Evolutionary conservation across 2,797 vertebrate species (phyloP), one percentile per base, ranked within the genome.

Genomic region (Emydoidea blandingii): DNA sequence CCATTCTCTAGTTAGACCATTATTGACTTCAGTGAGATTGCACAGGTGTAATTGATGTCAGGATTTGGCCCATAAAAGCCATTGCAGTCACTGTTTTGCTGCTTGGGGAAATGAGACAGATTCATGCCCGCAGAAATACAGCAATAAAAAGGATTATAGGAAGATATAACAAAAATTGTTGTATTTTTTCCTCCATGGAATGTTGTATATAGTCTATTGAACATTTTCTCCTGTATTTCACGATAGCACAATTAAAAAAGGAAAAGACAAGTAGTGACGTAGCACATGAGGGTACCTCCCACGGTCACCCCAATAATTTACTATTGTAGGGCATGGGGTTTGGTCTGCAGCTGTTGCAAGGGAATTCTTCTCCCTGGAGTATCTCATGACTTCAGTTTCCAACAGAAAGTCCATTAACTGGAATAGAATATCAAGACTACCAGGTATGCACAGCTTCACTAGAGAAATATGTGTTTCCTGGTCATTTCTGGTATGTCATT

Each of bases 1-100:
- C 93, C 68, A 21, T 81, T 68, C 83, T 59, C 88, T 85, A 97
- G 93, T 86, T 76, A 56, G 86, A 90, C 74, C 92, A 90, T 91
- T 37, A 90, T 47, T 91, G 95, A 85, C 54, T n/a, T 65, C 86
- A 89, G 59, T 1, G 2, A 95, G 93, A 79, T 94, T 25, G 52
- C 59, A 52, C 37, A 85, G 59, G 68, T 59, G 85, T 53, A 68
- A 88, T 76, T 76, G 53, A 85, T 41, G 74, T 54, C 62, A 78
- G 37, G 90, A 92, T 93, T 53, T 79, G 91, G 81, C 85, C 68
- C 74, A 78, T 34, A 34, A 85, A 65, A 92, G 68, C 81, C 57
- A 27, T 11, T 25, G 19, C 93, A 95, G 90, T 86, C 18, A 44
- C n/a, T 91, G 86, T 80, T 94, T 82, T 88, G 88, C 50, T 95